A percentile compares a stretch with the other conserved stretches of the same genome.
Conservation (phyloP, 2,888 invertebrate species). For the Cordylochernes scorpioides region DNA sequence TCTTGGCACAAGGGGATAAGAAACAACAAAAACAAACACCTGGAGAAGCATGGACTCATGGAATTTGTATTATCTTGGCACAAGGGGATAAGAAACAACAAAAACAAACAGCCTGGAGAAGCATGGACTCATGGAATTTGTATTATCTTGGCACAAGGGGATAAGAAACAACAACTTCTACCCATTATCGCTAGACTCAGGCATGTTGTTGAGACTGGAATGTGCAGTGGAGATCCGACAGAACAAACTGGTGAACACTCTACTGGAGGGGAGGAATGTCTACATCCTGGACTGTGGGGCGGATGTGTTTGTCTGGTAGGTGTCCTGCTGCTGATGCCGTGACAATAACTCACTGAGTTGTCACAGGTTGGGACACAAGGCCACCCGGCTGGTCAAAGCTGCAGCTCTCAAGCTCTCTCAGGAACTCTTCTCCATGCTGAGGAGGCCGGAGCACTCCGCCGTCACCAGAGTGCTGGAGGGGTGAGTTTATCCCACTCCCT, state of each 20-base stretch:
- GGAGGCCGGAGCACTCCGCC: slow-evolving; percentile 50
- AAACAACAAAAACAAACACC: too few species aligned
- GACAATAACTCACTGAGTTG: not conserved
- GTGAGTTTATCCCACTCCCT: slow-evolving; percentile 25
- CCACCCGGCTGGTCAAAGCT: slow-evolving; percentile 70
- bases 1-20: too few species aligned
- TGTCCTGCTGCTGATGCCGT: slow-evolving; percentile 2
- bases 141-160: too few species aligned
- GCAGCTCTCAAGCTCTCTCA: slow-evolving; percentile 90
- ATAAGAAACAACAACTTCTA: too few species aligned
- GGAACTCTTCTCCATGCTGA: slow-evolving; percentile 78
- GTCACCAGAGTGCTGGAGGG: slow-evolving; percentile 75
- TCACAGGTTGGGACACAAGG: slow-evolving; percentile 78
- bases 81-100: too few species aligned
- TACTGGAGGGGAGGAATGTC: slow-evolving; percentile 67
- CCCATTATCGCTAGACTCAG: too few species aligned
- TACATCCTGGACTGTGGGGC: slow-evolving; percentile 81
- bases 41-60: too few species aligned
- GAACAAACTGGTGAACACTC: slow-evolving; percentile 40
- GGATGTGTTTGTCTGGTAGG: slow-evolving; percentile 79
- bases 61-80: too few species aligned
- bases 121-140: too few species aligned
- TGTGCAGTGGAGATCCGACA: slow-evolving; percentile 15
- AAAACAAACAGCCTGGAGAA: too few species aligned
- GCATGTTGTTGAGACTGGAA: too few species aligned